These are phyloP conservation scores for Phyllotis vaccarum DNA, from an alignment of 2,797 vertebrate species.

Conservation along the genomic window DNA sequence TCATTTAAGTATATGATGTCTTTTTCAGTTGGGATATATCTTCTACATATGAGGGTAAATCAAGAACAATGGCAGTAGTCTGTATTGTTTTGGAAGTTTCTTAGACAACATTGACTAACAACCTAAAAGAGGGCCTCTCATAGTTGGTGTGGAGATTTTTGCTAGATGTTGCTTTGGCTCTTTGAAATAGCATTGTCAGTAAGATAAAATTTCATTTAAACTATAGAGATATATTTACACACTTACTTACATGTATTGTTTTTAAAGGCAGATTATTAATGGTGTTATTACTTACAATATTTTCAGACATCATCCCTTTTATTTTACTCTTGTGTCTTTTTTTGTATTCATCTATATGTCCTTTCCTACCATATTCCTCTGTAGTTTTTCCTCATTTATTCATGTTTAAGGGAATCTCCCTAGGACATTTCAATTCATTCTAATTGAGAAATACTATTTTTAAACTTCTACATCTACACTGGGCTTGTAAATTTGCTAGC, in stretches of 20 bases:
- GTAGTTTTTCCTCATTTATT: not conserved
- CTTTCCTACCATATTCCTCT: too few relatives aligned
- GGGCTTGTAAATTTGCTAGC: not conserved
- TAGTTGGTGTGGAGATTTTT: not conserved
- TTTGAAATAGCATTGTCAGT: not conserved
- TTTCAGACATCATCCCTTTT: not conserved
- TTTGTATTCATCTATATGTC: not conserved
- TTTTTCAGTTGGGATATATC: not conserved
- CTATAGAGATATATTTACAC: too few relatives aligned
- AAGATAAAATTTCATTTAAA: not conserved
- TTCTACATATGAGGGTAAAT: not conserved
- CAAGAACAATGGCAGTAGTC: not conserved
- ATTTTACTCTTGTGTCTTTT: not conserved
- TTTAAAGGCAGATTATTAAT: not conserved
- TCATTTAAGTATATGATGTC: not conserved
- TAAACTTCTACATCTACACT: not conserved
- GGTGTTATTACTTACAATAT: not conserved
- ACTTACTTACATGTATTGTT: too few relatives aligned
- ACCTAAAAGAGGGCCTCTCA: not conserved
- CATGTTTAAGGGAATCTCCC: not conserved
- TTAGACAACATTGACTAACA: not conserved
- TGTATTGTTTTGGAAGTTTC: not conserved
- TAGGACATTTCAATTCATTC: not conserved
- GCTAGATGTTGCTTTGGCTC: not conserved
- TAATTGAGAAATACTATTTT: not conserved